Percentiles rank a stretch among this genome's conserved stretches.
These are phyloP conservation scores for Timema cristinae DNA, from an alignment of 2,888 invertebrate species.

Conservation along the genomic window DNA sequence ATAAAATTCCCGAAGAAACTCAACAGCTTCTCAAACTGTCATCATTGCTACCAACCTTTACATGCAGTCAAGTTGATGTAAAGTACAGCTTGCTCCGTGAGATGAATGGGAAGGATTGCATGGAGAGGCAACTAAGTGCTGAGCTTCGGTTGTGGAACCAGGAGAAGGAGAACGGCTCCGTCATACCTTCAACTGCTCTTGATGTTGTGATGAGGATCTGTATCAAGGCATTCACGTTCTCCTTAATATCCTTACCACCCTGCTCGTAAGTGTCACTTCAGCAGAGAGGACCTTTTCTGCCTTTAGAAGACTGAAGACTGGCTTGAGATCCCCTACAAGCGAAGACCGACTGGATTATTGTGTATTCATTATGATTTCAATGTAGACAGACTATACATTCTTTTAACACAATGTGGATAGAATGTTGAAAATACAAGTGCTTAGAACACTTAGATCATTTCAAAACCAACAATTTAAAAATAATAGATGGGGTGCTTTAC, in stretches of 20 bases:
- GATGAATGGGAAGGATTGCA: not conserved
- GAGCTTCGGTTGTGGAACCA: not conserved
- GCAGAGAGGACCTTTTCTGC: constrained; percentile 3
- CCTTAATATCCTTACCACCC: not conserved
- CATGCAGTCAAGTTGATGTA: constrained; percentile 2
- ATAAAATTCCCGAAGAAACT: not conserved
- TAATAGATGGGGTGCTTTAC: too few relatives aligned
- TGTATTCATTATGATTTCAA: not conserved
- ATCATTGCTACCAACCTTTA: not conserved
- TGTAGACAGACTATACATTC: not conserved
- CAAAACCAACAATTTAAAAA: too few relatives aligned
- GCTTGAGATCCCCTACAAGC: not conserved
- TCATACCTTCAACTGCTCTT: not conserved
- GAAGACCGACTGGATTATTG: not conserved
- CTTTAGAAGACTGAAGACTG: not conserved
- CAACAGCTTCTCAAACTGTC: constrained; percentile 3
- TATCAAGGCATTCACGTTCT: not conserved
- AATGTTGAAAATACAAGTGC: too few relatives aligned
- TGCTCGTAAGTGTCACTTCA: not conserved
- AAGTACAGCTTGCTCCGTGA: not conserved
- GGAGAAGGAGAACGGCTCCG: not conserved
- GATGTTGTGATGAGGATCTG: constrained; percentile 10
- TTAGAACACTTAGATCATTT: too few relatives aligned
- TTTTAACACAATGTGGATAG: too few relatives aligned
- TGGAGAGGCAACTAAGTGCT: not conserved